phyloP scores from a whole-genome alignment of 2,113 vertebrate species.

The Barbus barbus region DNA sequence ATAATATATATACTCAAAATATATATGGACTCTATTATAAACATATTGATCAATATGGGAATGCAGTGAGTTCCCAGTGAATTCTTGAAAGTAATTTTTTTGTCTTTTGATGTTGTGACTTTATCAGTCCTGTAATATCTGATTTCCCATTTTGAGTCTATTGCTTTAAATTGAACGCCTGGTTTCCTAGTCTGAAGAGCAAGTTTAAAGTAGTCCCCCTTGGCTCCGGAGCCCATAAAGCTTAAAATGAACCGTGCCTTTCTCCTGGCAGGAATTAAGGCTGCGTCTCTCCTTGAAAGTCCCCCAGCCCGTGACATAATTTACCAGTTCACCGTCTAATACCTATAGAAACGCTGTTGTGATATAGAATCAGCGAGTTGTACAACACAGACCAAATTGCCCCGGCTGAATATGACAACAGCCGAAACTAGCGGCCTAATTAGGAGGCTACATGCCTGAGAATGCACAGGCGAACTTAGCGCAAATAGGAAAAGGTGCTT shows the following conservation, averaged over 20 bases:
- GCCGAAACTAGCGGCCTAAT: slow-evolving; percentile 76
- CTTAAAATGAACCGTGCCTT: slow-evolving; percentile 49
- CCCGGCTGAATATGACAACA: slow-evolving; percentile 76
- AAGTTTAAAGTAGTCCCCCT: slow-evolving; percentile 43
- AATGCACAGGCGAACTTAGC: slow-evolving; percentile 78
- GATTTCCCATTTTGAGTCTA: slow-evolving; percentile 47
- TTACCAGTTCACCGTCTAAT: slow-evolving; percentile 68
- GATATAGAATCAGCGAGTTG: slow-evolving; percentile 72
- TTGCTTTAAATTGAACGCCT: slow-evolving; percentile 50
- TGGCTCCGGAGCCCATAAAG: slow-evolving; percentile 36
- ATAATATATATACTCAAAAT: no score
- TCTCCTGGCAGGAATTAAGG: slow-evolving; percentile 62
- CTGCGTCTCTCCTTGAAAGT: slow-evolving; percentile 73
- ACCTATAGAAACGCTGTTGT: slow-evolving; percentile 56
- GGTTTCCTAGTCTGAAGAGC: slow-evolving; percentile 41
- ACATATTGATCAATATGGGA: neutral
- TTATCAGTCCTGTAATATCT: slow-evolving; percentile 37
- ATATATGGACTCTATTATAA: no score
- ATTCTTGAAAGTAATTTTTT: neutral
- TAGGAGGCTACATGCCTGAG: slow-evolving; percentile 74
- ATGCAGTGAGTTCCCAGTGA: neutral
- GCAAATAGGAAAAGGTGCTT: slow-evolving; percentile 80
- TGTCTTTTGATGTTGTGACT: slow-evolving; percentile 25
- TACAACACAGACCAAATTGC: slow-evolving; percentile 78
- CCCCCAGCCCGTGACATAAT: slow-evolving; percentile 71